phyloP scores from a whole-genome alignment of 2,888 invertebrate species.

The Pseudococcus longispinus region DNA sequence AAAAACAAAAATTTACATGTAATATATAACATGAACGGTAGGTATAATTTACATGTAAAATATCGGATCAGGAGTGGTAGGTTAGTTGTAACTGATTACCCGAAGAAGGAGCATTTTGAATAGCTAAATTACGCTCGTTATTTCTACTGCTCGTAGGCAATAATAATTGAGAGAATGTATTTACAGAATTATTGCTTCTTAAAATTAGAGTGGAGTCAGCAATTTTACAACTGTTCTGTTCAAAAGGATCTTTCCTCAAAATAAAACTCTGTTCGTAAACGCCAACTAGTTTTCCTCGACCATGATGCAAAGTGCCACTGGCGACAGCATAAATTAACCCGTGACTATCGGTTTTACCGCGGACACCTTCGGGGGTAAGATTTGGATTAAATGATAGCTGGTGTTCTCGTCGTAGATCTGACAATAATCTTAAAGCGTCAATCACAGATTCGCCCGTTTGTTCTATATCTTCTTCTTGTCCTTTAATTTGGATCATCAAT shows the following conservation, averaged over 20 bases:
- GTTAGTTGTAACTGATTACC: not conserved
- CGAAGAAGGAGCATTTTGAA: not conserved
- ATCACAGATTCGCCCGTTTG: not conserved
- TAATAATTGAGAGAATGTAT: slow-evolving; percentile 20
- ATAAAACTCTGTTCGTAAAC: slow-evolving; percentile 47
- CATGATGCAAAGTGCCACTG: slow-evolving; percentile 50
- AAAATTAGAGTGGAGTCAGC: slow-evolving; percentile 20
- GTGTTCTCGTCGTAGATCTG: slow-evolving; percentile 11
- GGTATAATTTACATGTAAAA: not conserved
- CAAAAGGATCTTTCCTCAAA: slow-evolving; percentile 36
- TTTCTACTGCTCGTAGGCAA: not conserved
- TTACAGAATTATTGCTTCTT: slow-evolving; percentile 41
- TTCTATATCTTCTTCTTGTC: slow-evolving; percentile 43
- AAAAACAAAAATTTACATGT: not conserved
- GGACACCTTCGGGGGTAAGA: slow-evolving; percentile 19
- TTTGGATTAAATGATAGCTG: slow-evolving; percentile 35
- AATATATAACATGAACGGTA: not conserved
- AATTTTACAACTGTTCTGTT: slow-evolving; percentile 46
- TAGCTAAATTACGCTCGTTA: not conserved
- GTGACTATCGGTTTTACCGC: slow-evolving; percentile 39
- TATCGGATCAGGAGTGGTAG: not conserved
- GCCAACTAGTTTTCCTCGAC: slow-evolving; percentile 1
- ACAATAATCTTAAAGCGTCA: slow-evolving; percentile 8
- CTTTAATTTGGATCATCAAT: slow-evolving; percentile 26
- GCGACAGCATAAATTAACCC: slow-evolving; percentile 47